Evolutionary conservation across 2,113 vertebrate genomes (phyloP).

Genomic region (Andinoacara biseriatus): DNA sequence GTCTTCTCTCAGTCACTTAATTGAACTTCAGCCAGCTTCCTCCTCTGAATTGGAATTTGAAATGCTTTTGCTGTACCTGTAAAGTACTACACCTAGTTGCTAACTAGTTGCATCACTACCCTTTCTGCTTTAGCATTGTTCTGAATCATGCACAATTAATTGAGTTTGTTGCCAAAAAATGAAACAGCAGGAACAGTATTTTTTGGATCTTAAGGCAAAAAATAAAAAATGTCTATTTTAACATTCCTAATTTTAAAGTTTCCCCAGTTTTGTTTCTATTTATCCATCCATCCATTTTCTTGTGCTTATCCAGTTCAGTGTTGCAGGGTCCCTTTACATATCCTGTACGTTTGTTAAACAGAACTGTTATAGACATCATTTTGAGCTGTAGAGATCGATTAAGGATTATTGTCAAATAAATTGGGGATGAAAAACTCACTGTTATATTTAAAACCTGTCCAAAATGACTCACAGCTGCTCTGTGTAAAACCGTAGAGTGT

Average conservation of each 20-base stretch:
- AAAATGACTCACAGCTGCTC: background rate
- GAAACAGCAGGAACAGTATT: background rate
- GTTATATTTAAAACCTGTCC: background rate
- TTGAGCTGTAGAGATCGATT: accelerated
- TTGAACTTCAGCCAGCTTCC: background rate
- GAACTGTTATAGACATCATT: background rate
- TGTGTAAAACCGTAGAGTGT: background rate
- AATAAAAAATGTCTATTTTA: too few relatives aligned
- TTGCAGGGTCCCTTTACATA: background rate
- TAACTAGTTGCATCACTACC: background rate
- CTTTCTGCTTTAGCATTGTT: background rate
- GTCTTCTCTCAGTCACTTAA: background rate
- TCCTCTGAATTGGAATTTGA: background rate
- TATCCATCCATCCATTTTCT: too few relatives aligned
- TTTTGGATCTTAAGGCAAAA: background rate
- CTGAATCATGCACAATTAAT: background rate
- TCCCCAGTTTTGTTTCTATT: too few relatives aligned
- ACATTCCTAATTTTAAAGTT: background rate
- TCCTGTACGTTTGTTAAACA: background rate
- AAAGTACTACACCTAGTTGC: background rate
- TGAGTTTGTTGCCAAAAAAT: background rate
- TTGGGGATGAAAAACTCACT: background rate
- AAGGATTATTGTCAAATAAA: background rate
- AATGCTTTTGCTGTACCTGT: background rate
- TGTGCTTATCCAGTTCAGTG: too few relatives aligned